Conservation (phyloP, 2,113 vertebrate species). For the Caloenas nicobarica region DNA sequence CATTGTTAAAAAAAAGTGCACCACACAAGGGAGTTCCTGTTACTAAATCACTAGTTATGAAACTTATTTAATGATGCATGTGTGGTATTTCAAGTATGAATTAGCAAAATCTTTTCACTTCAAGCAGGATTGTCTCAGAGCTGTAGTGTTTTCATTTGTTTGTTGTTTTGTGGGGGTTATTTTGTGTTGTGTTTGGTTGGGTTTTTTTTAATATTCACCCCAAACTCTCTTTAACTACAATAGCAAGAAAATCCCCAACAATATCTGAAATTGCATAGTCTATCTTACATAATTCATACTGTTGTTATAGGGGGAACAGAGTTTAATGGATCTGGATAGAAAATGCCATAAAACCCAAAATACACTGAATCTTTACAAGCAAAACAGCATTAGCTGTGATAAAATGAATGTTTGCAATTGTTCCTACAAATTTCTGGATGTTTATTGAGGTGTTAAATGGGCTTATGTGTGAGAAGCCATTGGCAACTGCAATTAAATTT, state of each 20-base stretch:
- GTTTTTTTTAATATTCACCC: too few species aligned
- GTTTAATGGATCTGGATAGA: not conserved
- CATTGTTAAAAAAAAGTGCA: not conserved
- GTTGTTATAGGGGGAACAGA: not conserved
- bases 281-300: not conserved
- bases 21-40: not conserved
- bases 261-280: not conserved
- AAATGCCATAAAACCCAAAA: conserved; percentile 9
- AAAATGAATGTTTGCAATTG: not conserved
- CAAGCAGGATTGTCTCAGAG: not conserved
- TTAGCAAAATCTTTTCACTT: not conserved
- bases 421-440: not conserved
- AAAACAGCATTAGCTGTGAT: not conserved
- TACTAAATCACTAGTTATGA: not conserved
- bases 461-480: not conserved
- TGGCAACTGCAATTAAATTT: conserved; percentile 44
- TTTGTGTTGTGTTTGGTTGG: too few species aligned
- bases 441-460: conserved; percentile 8
- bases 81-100: not conserved
- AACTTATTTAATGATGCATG: not conserved
- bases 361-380: not conserved
- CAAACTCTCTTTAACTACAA: not conserved
- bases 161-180: too few species aligned
- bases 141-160: too few species aligned
- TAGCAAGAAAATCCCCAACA: not conserved